phyloP scores from a whole-genome alignment of 2,888 invertebrate species.

The Acronicta aceris region DNA sequence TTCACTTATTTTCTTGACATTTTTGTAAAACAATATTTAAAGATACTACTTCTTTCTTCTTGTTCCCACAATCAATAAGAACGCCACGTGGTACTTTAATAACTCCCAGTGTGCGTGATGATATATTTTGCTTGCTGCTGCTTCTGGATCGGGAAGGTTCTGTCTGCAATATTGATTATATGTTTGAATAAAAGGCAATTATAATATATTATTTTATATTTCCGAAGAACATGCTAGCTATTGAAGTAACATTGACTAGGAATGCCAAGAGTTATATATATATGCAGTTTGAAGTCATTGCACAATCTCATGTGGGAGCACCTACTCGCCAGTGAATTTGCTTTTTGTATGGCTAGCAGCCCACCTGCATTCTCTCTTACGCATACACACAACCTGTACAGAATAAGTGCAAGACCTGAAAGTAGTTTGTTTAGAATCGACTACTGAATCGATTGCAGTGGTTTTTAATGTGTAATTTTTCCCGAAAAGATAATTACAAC shows the following conservation, averaged over 20 bases:
- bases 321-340: neutral
- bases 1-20: slow-evolving; percentile 24
- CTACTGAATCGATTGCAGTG: too few species aligned
- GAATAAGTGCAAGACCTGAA: too few species aligned
- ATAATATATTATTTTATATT: neutral
- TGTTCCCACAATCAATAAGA: slow-evolving; percentile 67
- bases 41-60: slow-evolving; percentile 66
- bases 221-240: neutral
- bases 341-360: slow-evolving; percentile 8
- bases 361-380: slow-evolving; percentile 2
- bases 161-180: slow-evolving; percentile 60
- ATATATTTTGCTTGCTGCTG: slow-evolving; percentile 14
- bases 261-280: neutral
- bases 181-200: slow-evolving; percentile 10
- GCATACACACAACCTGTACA: too few species aligned
- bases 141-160: slow-evolving; percentile 26
- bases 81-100: slow-evolving; percentile 71
- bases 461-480: too few species aligned
- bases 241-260: neutral
- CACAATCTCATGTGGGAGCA: neutral
- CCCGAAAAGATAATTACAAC: too few species aligned
- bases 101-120: slow-evolving; percentile 60
- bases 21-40: slow-evolving; percentile 73
- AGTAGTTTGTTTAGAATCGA: too few species aligned
- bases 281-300: neutral